These are phyloP conservation scores for Parelbella ahira DNA, from an alignment of 2,888 invertebrate species.

Conservation along the genomic window DNA sequence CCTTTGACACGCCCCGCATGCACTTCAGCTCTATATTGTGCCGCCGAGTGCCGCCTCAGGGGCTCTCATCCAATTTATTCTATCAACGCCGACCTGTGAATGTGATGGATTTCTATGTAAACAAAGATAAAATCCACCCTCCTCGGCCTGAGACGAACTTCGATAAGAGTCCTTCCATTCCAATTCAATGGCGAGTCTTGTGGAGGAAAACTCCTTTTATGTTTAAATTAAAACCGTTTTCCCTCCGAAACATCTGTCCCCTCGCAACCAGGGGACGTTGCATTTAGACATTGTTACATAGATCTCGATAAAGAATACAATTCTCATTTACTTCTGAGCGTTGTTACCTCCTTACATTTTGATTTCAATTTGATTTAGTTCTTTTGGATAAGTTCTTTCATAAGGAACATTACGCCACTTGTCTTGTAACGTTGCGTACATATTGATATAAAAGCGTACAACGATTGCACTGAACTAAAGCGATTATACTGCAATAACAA, in stretches of 20 bases:
- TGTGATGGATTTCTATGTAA: conserved; percentile 28
- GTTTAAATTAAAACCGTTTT: conserved; percentile 21
- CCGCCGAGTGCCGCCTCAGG: conserved; percentile 25
- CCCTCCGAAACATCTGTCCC: conserved; percentile 14
- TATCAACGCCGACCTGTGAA: conserved; percentile 32
- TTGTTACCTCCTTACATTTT: background rate
- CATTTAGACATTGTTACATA: conserved; percentile 4
- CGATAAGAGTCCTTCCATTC: conserved; percentile 9
- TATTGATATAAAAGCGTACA: too few species aligned
- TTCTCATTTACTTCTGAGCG: background rate
- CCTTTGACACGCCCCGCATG: conserved; percentile 51
- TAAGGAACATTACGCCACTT: too few species aligned
- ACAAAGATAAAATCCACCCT: conserved; percentile 22
- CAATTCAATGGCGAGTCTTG: conserved; percentile 12
- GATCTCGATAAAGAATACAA: conserved; percentile 10
- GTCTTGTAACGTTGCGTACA: too few species aligned
- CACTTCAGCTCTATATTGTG: conserved; percentile 33
- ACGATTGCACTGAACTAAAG: too few species aligned
- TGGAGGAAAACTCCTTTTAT: conserved; percentile 19
- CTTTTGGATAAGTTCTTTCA: too few species aligned
- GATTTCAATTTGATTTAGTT: too few species aligned
- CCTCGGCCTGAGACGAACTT: conserved; percentile 2
- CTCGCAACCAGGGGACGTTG: background rate
- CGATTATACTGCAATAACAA: too few species aligned
- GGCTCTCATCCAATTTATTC: conserved; percentile 33